Percentiles rank a stretch among this genome's conserved stretches.
phyloP scores from a whole-genome alignment of 2,797 vertebrate species.

The Enteromius viviparus region DNA sequence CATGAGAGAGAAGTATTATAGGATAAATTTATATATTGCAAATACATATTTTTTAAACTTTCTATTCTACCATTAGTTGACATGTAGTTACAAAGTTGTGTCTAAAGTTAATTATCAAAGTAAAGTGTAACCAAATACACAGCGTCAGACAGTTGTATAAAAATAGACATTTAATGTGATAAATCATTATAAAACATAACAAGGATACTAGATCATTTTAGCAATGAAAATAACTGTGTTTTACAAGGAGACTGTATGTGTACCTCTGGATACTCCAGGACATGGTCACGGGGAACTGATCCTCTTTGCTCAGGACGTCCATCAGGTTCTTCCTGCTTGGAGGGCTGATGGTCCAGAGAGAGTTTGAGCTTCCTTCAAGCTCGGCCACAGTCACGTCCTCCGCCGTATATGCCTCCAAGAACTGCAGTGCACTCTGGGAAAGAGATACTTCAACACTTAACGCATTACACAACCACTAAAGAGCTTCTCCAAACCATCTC shows the following conservation, averaged over 20 bases:
- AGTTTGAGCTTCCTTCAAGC: constrained; percentile 93
- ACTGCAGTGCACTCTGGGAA: constrained; percentile 89
- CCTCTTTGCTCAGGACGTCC: constrained; percentile 78
- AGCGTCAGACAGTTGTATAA: no score
- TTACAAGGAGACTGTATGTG: neutral
- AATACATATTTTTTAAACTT: no score
- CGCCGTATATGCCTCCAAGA: constrained; percentile 87
- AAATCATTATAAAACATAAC: no score
- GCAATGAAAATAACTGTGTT: no score
- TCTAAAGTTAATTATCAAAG: no score
- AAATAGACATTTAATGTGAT: no score
- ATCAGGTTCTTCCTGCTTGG: constrained; percentile 91
- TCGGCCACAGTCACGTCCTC: constrained; percentile 91
- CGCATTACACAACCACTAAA: neutral
- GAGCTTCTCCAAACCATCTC: neutral
- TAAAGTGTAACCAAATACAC: no score
- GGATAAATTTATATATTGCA: no score
- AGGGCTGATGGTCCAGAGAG: constrained; percentile 96
- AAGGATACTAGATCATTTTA: no score
- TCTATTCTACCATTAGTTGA: no score
- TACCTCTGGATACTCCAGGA: constrained; percentile 93
- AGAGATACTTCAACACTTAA: neutral
- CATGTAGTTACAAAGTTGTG: no score
- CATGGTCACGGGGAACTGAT: constrained; percentile 88
- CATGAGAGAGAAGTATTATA: neutral